Conservation (phyloP, 23 tunicate genomes). For the Halocynthia aurantium region DNA sequence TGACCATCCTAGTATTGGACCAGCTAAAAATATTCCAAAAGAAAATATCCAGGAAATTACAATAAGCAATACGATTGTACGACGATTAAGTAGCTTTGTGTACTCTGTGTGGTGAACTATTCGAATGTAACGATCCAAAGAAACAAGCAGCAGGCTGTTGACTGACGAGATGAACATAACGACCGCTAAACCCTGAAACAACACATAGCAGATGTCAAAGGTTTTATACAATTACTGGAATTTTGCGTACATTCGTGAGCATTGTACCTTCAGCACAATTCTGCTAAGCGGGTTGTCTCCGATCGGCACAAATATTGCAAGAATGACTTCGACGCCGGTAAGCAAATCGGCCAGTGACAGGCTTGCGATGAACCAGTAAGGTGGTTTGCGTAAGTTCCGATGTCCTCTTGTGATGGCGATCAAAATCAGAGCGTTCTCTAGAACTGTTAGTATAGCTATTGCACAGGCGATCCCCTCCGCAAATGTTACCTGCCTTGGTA, state of each 20-base stretch:
- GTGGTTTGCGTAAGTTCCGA: constrained; percentile 70
- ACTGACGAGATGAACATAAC: constrained; percentile 85
- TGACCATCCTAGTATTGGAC: constrained; percentile 76
- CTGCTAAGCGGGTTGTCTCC: constrained; percentile 64
- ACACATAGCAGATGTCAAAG: not conserved
- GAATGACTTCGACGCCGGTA: constrained; percentile 71
- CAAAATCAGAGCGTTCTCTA: constrained; percentile 54
- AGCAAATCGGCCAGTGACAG: constrained; percentile 81
- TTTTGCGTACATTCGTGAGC: not conserved
- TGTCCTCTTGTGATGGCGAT: constrained; percentile 69
- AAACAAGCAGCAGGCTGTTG: constrained; percentile 82
- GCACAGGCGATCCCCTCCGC: constrained; percentile 73
- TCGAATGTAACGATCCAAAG: constrained; percentile 82
- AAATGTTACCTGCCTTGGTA: constrained; percentile 37
- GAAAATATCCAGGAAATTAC: constrained; percentile 50
- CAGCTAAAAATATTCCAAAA: constrained; percentile 39
- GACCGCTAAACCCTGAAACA: constrained; percentile 79
- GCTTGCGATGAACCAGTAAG: constrained; percentile 90
- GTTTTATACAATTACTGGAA: too few relatives aligned
- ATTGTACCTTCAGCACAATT: constrained; percentile 77
- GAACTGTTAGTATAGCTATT: constrained; percentile 63
- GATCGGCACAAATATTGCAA: constrained; percentile 79
- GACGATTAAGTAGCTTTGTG: constrained; percentile 32
- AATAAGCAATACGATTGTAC: constrained; percentile 35
- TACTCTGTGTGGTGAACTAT: constrained; percentile 65